Percentiles rank a stretch among this genome's conserved stretches.
Conservation (phyloP, 2,888 invertebrate genomes). For the Cantharis flavilabris region DNA sequence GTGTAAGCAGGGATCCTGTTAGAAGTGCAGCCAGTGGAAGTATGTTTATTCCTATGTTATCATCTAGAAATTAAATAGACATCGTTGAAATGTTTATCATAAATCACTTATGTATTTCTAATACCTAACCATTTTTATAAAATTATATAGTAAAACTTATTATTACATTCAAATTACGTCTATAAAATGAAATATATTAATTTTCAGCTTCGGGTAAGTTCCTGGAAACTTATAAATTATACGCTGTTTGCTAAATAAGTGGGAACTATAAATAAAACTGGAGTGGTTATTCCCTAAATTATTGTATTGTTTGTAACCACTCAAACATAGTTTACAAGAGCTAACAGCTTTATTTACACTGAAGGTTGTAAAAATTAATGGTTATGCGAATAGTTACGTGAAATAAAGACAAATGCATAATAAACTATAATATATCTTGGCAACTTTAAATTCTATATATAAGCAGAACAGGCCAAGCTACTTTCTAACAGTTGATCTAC, state of each 20-base stretch:
- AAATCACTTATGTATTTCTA: background rate
- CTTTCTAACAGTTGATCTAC: too few species aligned
- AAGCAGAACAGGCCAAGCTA: too few species aligned
- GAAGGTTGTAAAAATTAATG: background rate
- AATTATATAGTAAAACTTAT: background rate
- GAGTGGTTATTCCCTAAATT: background rate
- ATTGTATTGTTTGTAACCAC: background rate
- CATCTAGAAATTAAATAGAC: slow-evolving; percentile 59
- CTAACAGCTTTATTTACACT: background rate
- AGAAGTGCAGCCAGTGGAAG: slow-evolving; percentile 73
- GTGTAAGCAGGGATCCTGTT: slow-evolving; percentile 68
- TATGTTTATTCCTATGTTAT: slow-evolving; percentile 70
- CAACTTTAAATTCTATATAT: background rate
- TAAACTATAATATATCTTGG: background rate
- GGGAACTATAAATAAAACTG: background rate
- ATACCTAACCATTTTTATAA: background rate
- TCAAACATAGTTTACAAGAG: background rate
- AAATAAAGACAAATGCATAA: background rate
- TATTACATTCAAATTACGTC: background rate
- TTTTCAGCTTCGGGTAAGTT: background rate
- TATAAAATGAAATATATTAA: background rate
- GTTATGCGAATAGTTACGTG: background rate
- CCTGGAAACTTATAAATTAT: background rate
- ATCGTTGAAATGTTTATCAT: background rate
- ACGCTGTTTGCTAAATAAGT: background rate